A percentile compares a stretch with the other conserved stretches of the same genome.
Conservation (phyloP, 2,113 vertebrate species). For the Synchiropus splendidus region DNA sequence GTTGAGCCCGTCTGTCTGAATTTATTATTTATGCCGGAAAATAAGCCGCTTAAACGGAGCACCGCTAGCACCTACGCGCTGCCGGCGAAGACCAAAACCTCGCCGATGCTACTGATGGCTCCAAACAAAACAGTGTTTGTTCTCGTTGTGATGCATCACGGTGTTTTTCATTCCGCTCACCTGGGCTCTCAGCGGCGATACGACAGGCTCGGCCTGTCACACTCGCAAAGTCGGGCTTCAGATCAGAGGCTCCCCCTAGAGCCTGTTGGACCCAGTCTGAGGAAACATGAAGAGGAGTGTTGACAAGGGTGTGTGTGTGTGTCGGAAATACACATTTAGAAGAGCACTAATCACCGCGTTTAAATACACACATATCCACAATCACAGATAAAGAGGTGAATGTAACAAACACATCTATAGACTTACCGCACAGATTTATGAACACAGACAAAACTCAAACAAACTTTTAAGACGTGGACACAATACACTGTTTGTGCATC, state of each 20-base stretch:
- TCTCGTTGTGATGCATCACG: conserved; percentile 55
- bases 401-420: no score
- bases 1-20: conserved; percentile 65
- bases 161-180: conserved; percentile 11
- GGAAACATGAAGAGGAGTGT: conserved; percentile 58
- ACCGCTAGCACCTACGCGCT: conserved; percentile 66
- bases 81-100: conserved; percentile 35
- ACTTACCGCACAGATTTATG: conserved; percentile 1
- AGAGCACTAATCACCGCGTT: no score
- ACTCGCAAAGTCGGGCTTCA: conserved; percentile 60
- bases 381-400: no score
- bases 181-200: conserved; percentile 46
- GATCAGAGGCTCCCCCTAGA: conserved; percentile 49
- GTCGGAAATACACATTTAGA: no score
- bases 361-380: no score
- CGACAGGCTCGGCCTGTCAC: conserved; percentile 50
- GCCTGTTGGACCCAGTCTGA: conserved; percentile 50
- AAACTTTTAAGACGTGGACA: no score
- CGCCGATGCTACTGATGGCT: no score
- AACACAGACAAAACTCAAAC: no score
- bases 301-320: conserved; percentile 46
- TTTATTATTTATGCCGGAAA: conserved; percentile 70
- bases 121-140: conserved; percentile 69
- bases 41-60: conserved; percentile 66
- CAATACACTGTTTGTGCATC: no score